Evolutionary conservation across 2,797 vertebrate species (phyloP), one percentile per base, ranked within the genome.

Genomic region (Poliocrania exsul): DNA sequence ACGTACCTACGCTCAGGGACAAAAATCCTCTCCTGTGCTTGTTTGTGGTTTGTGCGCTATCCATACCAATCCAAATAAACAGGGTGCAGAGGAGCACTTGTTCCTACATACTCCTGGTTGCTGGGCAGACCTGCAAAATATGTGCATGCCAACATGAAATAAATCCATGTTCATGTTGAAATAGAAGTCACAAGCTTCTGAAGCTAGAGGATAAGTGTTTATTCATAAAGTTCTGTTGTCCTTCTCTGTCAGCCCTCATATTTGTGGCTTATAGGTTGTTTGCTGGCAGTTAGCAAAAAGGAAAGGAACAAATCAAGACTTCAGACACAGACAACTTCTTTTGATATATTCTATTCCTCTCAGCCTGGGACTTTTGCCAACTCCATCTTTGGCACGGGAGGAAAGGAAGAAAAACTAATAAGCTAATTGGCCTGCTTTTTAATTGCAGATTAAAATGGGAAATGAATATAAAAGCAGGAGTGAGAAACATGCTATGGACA

Each of bases 321-420:
- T 72, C 69, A 90, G 58, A 54, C 35, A 31, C 26, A 86, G 77
- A 64, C 37, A 88, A 33, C 18, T 15, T 79, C 37, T 73, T 42
- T 25, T 46, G 42, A 88, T 81, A 29, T 26, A 53, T 50, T 94
- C 51, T 81, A 2, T 90, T 91, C 33, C 44, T 91, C 80, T 84
- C 26, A 50, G 33, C 40, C 87, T 86, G 64, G 51, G 62, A 70
- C 13, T 79, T 77, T 38, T 60, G 87, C 93, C 93, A 97, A 57
- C 23, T 79, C 35, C 56, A 84, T 96, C 91, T 92, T 80, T 95
- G 87, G 47, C 85, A 79, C 37, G 1, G 77, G 60, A 88, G 91
- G 96, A 93, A 96, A 94, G 89, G 89, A 95, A 94, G 80, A 58
- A 81, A 95, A 86, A 93, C 73, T 57, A 90, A 33, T 60, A 73